These are phyloP conservation scores for Haliclystus octoradiatus DNA, from an alignment of 30 jellyfish, hydroid and myxozoan species.

Conservation along the genomic window DNA sequence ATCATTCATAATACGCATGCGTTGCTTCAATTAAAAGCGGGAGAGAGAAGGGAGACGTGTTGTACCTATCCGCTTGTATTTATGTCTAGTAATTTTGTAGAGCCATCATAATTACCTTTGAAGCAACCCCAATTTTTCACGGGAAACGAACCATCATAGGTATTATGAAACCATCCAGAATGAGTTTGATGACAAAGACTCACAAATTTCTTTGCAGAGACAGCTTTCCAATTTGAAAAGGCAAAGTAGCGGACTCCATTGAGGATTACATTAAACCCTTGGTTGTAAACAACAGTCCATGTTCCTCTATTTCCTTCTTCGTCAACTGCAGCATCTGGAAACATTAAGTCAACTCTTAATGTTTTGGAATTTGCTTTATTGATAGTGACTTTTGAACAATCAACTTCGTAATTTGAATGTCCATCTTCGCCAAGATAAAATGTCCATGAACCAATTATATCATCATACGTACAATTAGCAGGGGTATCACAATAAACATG, in stretches of 20 bases:
- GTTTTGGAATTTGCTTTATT: neutral
- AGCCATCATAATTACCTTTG: conserved; percentile 18
- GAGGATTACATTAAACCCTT: conserved; percentile 36
- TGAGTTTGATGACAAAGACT: conserved; percentile 28
- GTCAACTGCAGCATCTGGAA: conserved; percentile 51
- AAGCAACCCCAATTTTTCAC: conserved; percentile 46
- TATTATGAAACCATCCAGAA: conserved; percentile 42
- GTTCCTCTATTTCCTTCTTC: conserved; percentile 34
- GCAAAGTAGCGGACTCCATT: conserved; percentile 32
- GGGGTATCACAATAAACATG: conserved; percentile 33
- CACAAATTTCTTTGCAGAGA: neutral
- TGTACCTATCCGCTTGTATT: no score
- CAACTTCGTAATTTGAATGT: conserved; percentile 15
- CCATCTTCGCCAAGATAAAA: conserved; percentile 13
- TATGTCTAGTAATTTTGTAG: no score
- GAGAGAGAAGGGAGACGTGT: no score
- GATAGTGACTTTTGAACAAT: conserved; percentile 23
- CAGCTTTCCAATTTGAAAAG: conserved; percentile 3
- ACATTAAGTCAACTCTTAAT: conserved; percentile 16
- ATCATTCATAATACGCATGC: no score
- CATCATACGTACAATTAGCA: conserved; percentile 45
- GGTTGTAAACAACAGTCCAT: conserved; percentile 63
- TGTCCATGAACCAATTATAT: conserved; percentile 39
- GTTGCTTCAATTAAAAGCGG: no score
- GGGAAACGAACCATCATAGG: conserved; percentile 16